Evolutionary conservation across 2,113 vertebrate species (phyloP).

Genomic region (Pitta sordida): DNA sequence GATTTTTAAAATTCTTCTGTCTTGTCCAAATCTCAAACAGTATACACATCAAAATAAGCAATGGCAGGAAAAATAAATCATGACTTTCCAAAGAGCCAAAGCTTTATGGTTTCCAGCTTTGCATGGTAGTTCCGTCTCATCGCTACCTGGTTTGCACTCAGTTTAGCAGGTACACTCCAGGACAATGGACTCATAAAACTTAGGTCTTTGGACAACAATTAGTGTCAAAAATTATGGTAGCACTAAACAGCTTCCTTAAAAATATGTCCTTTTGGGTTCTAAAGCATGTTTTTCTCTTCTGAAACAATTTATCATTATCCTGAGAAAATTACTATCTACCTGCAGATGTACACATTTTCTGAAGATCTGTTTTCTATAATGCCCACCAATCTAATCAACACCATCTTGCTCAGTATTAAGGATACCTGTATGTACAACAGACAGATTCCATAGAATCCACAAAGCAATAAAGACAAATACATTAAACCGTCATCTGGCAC

Average conservation of each 20-base stretch:
- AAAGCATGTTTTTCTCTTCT: background rate
- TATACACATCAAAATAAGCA: background rate
- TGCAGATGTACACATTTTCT: background rate
- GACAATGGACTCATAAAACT: background rate
- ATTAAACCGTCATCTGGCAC: background rate
- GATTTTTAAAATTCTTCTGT: background rate
- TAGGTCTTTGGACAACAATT: background rate
- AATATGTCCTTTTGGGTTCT: background rate
- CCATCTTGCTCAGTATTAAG: background rate
- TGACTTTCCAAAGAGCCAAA: background rate
- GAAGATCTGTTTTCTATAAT: background rate
- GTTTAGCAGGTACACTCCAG: rapidly evolving
- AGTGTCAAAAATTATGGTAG: background rate
- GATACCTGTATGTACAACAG: background rate
- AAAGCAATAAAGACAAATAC: background rate
- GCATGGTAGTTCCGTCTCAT: background rate
- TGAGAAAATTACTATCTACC: background rate
- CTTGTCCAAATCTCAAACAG: background rate
- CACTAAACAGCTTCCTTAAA: background rate
- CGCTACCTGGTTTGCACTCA: background rate
- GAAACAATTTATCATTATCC: background rate
- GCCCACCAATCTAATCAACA: background rate
- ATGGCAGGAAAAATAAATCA: background rate
- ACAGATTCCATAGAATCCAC: background rate
- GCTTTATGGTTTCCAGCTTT: background rate